These are phyloP conservation scores for Manduca sexta DNA, from an alignment of 1,140 invertebrate species.

Conservation along the genomic window DNA sequence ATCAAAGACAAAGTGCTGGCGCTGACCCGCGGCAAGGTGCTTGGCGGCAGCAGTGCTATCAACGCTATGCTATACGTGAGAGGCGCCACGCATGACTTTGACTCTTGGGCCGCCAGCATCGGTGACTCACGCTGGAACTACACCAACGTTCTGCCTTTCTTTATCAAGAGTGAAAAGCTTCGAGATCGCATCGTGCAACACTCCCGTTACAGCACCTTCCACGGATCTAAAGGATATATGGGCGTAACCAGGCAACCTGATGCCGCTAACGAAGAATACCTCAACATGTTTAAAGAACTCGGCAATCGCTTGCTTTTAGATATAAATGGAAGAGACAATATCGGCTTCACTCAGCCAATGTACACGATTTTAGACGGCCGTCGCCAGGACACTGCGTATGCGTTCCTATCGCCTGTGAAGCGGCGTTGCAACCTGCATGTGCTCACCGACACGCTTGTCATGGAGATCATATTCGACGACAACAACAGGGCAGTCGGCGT, in stretches of 20 bases:
- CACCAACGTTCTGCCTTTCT: slow-evolving; percentile 72
- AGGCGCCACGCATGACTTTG: slow-evolving; percentile 74
- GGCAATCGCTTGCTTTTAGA: slow-evolving; percentile 18
- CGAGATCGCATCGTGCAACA: slow-evolving; percentile 11
- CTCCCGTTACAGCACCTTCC: slow-evolving; percentile 8
- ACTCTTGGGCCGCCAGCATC: slow-evolving; percentile 75
- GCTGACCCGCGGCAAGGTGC: slow-evolving; percentile 78
- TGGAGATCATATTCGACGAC: slow-evolving; percentile 75
- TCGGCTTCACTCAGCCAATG: slow-evolving; percentile 26
- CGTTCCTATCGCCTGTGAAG: slow-evolving; percentile 70
- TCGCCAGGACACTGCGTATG: slow-evolving; percentile 73
- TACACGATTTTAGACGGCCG: slow-evolving; percentile 73
- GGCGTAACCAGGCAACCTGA: slow-evolving; percentile 8
- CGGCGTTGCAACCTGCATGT: slow-evolving; percentile 66
- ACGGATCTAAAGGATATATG: slow-evolving; percentile 16
- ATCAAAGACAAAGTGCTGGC: no score
- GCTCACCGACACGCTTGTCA: slow-evolving; percentile 19
- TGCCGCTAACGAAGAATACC: background rate
- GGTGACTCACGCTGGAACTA: slow-evolving; percentile 80
- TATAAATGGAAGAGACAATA: slow-evolving; percentile 11
- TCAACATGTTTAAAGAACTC: slow-evolving; percentile 16
- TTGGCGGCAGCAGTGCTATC: slow-evolving; percentile 81
- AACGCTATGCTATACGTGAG: slow-evolving; percentile 84
- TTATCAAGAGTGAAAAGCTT: slow-evolving; percentile 31
- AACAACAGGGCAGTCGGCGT: slow-evolving; percentile 66